Base-by-base conservation (phyloP, 2,888 invertebrate species). In the Xanthia togata region DNA sequence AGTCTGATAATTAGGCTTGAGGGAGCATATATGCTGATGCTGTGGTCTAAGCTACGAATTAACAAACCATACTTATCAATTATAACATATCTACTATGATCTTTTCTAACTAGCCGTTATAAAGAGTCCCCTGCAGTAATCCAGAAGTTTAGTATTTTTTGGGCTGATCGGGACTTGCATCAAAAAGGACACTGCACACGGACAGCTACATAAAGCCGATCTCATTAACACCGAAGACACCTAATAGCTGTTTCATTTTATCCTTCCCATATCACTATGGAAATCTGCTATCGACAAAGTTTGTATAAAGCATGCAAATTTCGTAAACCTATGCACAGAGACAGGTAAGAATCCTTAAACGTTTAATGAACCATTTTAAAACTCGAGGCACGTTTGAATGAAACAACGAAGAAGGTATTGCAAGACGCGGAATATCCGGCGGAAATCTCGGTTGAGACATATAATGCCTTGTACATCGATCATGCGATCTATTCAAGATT, bases 371-470 rank as follows among this genome's bases (percentile, higher is more conserved):
- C 82, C 89, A 91, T 92, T 93, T 95, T 94, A 93, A 93, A 92
- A 95, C 91, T 87, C 95, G 78, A 87, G 88, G 90, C 95, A 95
- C 95, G 94, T 89, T 90, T 87, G 87, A 91, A 91, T 92, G 90
- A 92, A 91, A 92, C 90, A 90, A 92, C 92, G 87, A 91, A 90
- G 90, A 91, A 87, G 90, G 89, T 89, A 91, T 91, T 83, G 91
- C 89, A 87, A 93, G 93, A 92, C 78, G 69, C 91, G n/a, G n/a
- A n/a, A n/a, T 93, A 93, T 94, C 94, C 94, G 94, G 88, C 94
- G 95, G 95, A 95, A 92, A 93, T 90, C 84, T 89, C 89, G 84
- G 87, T 89, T 91, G 89, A 90, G 91, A 92, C 90, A 90, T 89
- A 88, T 89, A 89, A 89, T 88, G 86, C 79, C 79, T 72, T 86